Conservation (phyloP, 2,113 vertebrate genomes). For the Mesoclemmys tuberculata region DNA sequence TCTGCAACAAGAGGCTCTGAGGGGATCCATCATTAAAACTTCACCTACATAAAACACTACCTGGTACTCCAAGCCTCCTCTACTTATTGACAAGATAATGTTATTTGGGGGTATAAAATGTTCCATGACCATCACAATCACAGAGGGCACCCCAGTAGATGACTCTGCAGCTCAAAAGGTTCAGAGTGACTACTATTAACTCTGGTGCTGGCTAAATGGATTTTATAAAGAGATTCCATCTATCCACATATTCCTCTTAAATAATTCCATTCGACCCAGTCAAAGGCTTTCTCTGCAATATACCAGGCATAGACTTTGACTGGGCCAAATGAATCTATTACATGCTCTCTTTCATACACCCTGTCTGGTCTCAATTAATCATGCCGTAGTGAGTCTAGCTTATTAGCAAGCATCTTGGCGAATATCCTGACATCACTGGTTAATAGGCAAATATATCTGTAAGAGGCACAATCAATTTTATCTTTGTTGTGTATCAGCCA, state of each 20-base stretch:
- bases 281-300: background rate
- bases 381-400: background rate
- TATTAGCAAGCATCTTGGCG: accelerated
- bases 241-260: background rate
- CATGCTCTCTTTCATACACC: background rate
- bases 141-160: background rate
- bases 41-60: background rate
- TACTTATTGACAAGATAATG: background rate
- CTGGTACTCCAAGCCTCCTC: background rate
- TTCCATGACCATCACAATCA: background rate
- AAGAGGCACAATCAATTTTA: background rate
- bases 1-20: background rate
- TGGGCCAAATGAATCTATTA: background rate
- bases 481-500: background rate
- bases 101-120: background rate
- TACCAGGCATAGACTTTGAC: background rate
- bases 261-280: background rate
- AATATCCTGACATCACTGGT: background rate
- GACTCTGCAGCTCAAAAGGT: background rate
- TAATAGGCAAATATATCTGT: background rate
- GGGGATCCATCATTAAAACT: background rate
- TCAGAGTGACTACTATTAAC: background rate
- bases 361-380: background rate
- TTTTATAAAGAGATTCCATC: background rate
- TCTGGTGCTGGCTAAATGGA: background rate